Percentiles rank a stretch among this genome's conserved stretches.
These are phyloP conservation scores for Lamprotornis superbus DNA, from an alignment of 2,113 vertebrate genomes.

Conservation along the genomic window DNA sequence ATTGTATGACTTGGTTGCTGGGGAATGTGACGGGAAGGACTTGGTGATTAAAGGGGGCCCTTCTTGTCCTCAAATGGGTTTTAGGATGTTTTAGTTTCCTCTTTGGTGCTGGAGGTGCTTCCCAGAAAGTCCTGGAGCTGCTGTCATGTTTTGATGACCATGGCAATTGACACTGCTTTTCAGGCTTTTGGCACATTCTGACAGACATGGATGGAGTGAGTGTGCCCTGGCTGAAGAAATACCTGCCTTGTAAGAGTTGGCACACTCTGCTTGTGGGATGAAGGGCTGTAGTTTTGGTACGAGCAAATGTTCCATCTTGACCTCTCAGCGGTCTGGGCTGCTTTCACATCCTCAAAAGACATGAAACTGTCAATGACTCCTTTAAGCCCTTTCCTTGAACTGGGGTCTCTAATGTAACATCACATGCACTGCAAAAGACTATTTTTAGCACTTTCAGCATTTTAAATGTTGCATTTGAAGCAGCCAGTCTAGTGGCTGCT, in stretches of 20 bases:
- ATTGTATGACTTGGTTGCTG: constrained; percentile 57
- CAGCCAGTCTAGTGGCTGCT: neutral
- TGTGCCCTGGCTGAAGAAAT: neutral
- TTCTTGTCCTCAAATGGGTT: constrained; percentile 47
- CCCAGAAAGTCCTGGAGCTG: constrained; percentile 42
- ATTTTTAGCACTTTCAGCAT: neutral
- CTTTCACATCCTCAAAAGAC: neutral
- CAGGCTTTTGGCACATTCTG: neutral
- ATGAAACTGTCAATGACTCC: neutral
- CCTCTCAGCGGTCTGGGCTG: neutral
- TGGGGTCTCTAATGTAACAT: neutral
- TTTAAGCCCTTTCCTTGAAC: neutral
- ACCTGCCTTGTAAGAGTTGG: neutral
- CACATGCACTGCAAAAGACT: neutral
- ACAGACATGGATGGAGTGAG: neutral
- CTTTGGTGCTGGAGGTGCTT: constrained; percentile 21
- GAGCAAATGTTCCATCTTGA: neutral
- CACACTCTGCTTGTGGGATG: neutral
- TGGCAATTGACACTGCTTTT: neutral
- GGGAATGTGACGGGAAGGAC: constrained; percentile 34
- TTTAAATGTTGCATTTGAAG: neutral
- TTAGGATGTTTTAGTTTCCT: constrained; percentile 41
- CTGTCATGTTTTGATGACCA: constrained; percentile 35
- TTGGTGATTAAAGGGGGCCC: constrained; percentile 56
- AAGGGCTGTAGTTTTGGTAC: neutral